Evolutionary conservation across 2,113 vertebrate genomes (phyloP), one percentile per base, ranked within the genome.

Genomic region (Silurus glanis): DNA sequence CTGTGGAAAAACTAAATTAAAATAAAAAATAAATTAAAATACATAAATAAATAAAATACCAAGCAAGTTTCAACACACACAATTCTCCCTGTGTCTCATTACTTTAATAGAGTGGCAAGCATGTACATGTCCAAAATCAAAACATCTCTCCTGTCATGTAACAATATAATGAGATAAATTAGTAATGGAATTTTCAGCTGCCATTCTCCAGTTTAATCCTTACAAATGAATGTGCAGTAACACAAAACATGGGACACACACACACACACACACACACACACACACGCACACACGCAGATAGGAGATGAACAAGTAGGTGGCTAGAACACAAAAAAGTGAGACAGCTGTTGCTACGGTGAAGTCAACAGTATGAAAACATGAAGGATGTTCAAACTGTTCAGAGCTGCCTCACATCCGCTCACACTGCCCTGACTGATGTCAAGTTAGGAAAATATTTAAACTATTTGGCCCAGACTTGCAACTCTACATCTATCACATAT

Each of bases 331-430:
- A 9, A 80, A 61, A 25, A 76, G 67, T 85, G 61, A 59, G 25
- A 88, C 59, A 79, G 81, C 72, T 25, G 92, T 94, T 91, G 90
- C 94, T 90, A 93, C 56, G 91, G 93, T 87, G 88, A 94, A 82
- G 47, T 94, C 91, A 93, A 94, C 93, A 94, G 19, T 83, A 66
- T 85, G 72, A 91, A 93, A 93, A 94, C 92, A 94, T 84, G 87
- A 90, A 88, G 89, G 85, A 78, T 4, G 80, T 89, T 87, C 85
- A 91, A 89, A 93, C 91, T 93, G 90, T 90, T 84, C 86, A 88
- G 86, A 89, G 84, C 83, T 75, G 74, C 83, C 85, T 91, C 87
- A 90, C 85, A 89, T 89, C 87, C 90, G 92, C 91, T n/a, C 90
- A 92, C 14, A 75, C 10, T 28, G 47, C 5, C 45, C 37, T 72